These are phyloP conservation scores for Phylloscopus whistleri DNA, from an alignment of 2,113 vertebrate genomes.

Conservation along the genomic window DNA sequence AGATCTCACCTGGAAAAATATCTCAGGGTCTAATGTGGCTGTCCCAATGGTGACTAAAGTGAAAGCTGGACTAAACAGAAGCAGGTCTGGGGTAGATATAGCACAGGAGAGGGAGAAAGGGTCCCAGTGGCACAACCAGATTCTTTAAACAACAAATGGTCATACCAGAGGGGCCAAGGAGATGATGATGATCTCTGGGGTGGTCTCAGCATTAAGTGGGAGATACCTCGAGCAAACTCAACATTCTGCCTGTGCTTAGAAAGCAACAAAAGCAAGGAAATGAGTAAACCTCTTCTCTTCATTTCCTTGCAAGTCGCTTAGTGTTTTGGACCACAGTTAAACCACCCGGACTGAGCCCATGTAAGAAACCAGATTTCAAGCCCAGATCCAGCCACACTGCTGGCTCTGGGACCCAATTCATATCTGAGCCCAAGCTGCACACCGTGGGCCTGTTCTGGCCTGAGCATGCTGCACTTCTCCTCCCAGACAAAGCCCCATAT, in stretches of 20 bases:
- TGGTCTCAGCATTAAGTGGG: neutral
- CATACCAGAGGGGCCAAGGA: neutral
- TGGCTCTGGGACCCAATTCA: neutral
- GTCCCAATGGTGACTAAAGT: neutral
- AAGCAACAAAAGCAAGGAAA: neutral
- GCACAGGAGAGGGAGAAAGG: neutral
- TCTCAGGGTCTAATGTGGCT: neutral
- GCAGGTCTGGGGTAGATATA: neutral
- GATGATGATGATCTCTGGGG: neutral
- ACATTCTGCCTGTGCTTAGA: neutral
- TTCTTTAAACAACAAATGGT: neutral
- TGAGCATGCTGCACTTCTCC: neutral
- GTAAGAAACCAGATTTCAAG: neutral
- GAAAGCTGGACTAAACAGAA: neutral
- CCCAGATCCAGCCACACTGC: neutral
- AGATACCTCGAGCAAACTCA: rapidly evolving
- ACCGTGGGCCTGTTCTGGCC: neutral
- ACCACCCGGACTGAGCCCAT: rapidly evolving
- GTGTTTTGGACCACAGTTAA: neutral
- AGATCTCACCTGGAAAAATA: neutral
- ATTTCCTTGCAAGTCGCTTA: neutral
- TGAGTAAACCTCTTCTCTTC: neutral
- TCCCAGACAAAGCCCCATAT: neutral
- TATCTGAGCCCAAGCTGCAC: neutral
- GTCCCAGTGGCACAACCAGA: neutral